A percentile compares a stretch with the other conserved stretches of the same genome.
Evolutionary conservation across 2,113 vertebrate genomes (phyloP).

Genomic region (Spheniscus mendiculus): DNA sequence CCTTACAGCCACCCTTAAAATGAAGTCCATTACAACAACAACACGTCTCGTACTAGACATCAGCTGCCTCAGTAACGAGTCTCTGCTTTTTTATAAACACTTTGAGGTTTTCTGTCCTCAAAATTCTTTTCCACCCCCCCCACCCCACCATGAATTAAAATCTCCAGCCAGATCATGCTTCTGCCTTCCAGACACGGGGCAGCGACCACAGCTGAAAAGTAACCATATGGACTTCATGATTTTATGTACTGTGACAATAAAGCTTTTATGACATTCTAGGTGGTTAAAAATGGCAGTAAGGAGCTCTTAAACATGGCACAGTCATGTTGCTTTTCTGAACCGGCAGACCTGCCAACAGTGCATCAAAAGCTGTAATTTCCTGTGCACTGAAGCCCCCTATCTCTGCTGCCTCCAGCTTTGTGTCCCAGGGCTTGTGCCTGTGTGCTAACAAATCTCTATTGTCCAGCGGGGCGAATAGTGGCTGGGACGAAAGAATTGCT

Average conservation of each 20-base stretch:
- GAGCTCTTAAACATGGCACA: slow-evolving; percentile 74
- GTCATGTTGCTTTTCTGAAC: slow-evolving; percentile 73
- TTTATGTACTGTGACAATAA: slow-evolving; percentile 71
- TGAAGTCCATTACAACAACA: background rate
- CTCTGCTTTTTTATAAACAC: background rate
- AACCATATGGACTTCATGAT: slow-evolving; percentile 67
- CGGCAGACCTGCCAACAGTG: slow-evolving; percentile 82
- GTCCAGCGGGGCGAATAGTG: slow-evolving; percentile 86
- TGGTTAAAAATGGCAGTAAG: slow-evolving; percentile 74
- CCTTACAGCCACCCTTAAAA: background rate
- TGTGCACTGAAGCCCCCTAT: slow-evolving; percentile 84
- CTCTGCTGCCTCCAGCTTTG: slow-evolving; percentile 88
- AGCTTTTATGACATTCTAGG: slow-evolving; percentile 71
- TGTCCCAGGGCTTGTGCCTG: slow-evolving; percentile 88
- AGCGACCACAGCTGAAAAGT: slow-evolving; percentile 43
- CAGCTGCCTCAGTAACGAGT: background rate
- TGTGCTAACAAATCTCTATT: slow-evolving; percentile 96
- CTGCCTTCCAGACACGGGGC: slow-evolving; percentile 34
- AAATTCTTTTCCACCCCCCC: background rate
- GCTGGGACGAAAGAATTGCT: slow-evolving; percentile 87
- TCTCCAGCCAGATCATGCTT: background rate
- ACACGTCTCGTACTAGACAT: background rate
- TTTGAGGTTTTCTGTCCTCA: background rate
- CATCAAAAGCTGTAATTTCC: slow-evolving; percentile 96
- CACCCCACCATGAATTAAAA: background rate